Evolutionary conservation across 2,888 invertebrate genomes (phyloP), one percentile per base, ranked within the genome.

Genomic region (Hetaerina titia): DNA sequence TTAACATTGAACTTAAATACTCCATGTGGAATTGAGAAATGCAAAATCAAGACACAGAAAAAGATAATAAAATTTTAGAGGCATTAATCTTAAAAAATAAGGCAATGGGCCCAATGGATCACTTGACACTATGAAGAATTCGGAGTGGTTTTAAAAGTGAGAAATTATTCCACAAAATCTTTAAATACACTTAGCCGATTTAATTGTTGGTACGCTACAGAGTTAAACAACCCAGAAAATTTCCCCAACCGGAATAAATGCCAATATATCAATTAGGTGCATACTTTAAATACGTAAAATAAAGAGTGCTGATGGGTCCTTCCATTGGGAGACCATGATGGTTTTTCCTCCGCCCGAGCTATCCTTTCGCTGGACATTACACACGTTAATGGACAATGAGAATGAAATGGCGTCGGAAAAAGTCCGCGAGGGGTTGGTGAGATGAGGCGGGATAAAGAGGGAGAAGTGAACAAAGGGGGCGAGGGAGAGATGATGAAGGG

Each of bases 361-460:
- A 7, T 22, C 17, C 69, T 69, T 22, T n/a, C 81, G 31, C 81
- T 31, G 81, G 81, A 81, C 81, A 31, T 81, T 81, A 81, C 31
- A 81, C 81, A 81, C 81, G 81, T 81, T 81, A 81, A 81, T 81
- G 81, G 81, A 81, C 81, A 81, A 81, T 81, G 81, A 81, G 81
- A 81, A 81, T 22, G 81, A 31, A 81, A 81, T 31, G 81, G 81
- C 81, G n/a, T 31, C 81, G 81, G 81, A 25, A 31, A 13, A 81
- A 81, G 25, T 31, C 25, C 31, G 31, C 81, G 31, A 25, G 81
- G 22, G 31, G 9, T 25, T 31, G 81, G 74, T 74, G 81, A 81
- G 81, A 81, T 81, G 81, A 81, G 81, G 25, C 31, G n/a, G 81
- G 81, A 31, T 81, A 81, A 81, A 81, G 81, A 81, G 81, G 81